Evolutionary conservation across 1,140 invertebrate species (phyloP), one percentile per base, ranked within the genome.

Genomic region (Coenobita brevimanus): DNA sequence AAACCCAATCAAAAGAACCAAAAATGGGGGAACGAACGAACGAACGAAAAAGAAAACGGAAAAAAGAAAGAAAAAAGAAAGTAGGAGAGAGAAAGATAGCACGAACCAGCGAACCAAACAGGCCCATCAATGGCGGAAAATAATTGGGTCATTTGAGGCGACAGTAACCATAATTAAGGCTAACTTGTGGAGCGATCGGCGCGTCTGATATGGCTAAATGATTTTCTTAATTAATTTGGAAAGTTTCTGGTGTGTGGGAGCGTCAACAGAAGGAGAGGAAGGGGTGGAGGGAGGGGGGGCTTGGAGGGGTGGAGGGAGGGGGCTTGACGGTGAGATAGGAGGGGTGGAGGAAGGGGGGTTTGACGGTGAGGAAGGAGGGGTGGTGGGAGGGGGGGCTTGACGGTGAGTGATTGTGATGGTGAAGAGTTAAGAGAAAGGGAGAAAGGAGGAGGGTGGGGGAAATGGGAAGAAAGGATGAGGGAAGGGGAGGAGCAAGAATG

Each of bases 161-260:
- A 86, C 84, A 86, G 73, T 73, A 69, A 86, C 84, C 78, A 86
- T 86, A 86, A 86, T 86, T 86, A 86, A 86, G 75, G 84, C 84
- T 64, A 86, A 86, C 84, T 86, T 86, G 75, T 78, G 84, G 83
- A 79, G 73, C 84, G 84, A 86, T 86, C 84, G 84, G 73, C 84
- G 54, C 60, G 46, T 60, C 84, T 86, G 84, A 86, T 86, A 86
- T 78, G 75, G 84, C 84, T 86, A 86, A 86, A 86, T 86, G 84
- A 86, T 86, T 86, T 86, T 86, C 84, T 86, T 86, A 86, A 86
- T 86, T 86, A 86, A 86, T 86, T 86, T 86, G 84, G 84, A 86
- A 86, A 86, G 84, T 86, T 86, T 60, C 73, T 50, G 75, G 30
- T 41, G 73, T 73, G 78, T 62, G 78, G 64, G 62, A 79, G 73